Conservation (phyloP, 2,797 vertebrate species). For the Chrosomus eos region DNA sequence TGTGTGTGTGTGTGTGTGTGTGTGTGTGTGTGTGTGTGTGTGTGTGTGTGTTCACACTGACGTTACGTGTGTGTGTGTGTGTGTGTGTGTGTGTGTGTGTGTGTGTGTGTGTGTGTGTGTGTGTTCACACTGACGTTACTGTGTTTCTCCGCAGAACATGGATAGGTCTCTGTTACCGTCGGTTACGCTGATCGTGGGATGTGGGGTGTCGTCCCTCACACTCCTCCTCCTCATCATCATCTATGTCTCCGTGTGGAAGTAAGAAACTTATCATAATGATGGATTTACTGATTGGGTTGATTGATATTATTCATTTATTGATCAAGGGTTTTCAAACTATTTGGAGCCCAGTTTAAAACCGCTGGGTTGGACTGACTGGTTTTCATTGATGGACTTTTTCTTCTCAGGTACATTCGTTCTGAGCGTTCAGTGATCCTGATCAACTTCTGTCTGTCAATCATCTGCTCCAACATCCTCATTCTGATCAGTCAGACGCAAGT, state of each 20-base stretch:
- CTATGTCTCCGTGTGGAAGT: conserved; percentile 99
- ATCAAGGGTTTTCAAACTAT: neutral
- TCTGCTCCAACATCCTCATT: conserved; percentile 97
- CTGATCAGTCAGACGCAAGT: conserved; percentile 96
- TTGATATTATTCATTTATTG: neutral
- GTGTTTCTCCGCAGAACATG: conserved; percentile 84
- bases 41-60: conserved; percentile 28
- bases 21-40: conserved; percentile 39
- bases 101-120: conserved; percentile 35
- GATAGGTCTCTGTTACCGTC: conserved; percentile 93
- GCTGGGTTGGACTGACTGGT: neutral
- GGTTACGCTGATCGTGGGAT: conserved; percentile 98
- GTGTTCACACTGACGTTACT: conserved; percentile 21
- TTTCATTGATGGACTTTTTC: neutral
- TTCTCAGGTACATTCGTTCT: conserved; percentile 93
- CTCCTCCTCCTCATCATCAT: conserved; percentile 98
- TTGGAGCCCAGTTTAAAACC: neutral
- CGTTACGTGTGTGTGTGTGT: conserved; percentile 42
- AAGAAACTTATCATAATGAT: conserved; percentile 57
- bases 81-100: conserved; percentile 26
- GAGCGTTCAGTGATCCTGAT: conserved; percentile 98
- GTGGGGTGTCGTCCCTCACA: conserved; percentile 96
- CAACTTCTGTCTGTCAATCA: conserved; percentile 99
- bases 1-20: conserved; percentile 17
- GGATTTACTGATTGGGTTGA: too few species aligned